A percentile compares a stretch with the other conserved stretches of the same genome.
Conservation (phyloP, 2,888 invertebrate genomes). For the Drosophila ezoana region DNA sequence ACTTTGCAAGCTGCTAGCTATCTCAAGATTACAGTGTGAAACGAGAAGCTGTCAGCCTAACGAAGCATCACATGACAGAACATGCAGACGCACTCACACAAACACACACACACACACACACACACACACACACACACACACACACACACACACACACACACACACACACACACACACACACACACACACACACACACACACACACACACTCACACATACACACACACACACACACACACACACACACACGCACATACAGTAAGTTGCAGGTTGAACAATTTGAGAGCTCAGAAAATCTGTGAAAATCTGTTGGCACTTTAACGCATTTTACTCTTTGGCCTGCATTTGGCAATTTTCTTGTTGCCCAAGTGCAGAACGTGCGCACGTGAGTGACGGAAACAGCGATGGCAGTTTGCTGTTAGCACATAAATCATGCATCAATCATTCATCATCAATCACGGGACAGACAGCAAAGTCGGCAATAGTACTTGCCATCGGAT, state of each 20-base stretch:
- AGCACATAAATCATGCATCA: slow-evolving; percentile 66
- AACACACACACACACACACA: slow-evolving; percentile 10
- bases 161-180: background rate
- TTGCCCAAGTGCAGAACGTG: background rate
- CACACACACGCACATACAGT: background rate
- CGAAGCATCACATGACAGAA: slow-evolving; percentile 62
- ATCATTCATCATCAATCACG: slow-evolving; percentile 77
- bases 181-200: slow-evolving; percentile 6
- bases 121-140: slow-evolving; percentile 7
- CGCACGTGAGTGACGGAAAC: background rate
- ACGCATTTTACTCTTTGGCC: slow-evolving; percentile 49
- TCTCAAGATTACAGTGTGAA: slow-evolving; percentile 33
- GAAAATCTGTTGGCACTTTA: slow-evolving; percentile 62
- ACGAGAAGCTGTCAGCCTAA: slow-evolving; percentile 65
- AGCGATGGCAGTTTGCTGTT: slow-evolving; percentile 28
- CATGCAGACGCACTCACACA: slow-evolving; percentile 37
- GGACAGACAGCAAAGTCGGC: slow-evolving; percentile 10
- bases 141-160: too few species aligned
- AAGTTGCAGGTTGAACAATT: slow-evolving; percentile 42
- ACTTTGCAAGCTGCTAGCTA: slow-evolving; percentile 27
- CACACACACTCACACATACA: slow-evolving; percentile 1
- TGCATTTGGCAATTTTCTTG: slow-evolving; percentile 42
- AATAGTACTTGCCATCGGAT: slow-evolving; percentile 7
- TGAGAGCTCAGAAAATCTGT: slow-evolving; percentile 19
- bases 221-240: background rate